These are phyloP conservation scores for Gambusia yucatana DNA, from an alignment of 2,797 vertebrate species.

Conservation along the genomic window DNA sequence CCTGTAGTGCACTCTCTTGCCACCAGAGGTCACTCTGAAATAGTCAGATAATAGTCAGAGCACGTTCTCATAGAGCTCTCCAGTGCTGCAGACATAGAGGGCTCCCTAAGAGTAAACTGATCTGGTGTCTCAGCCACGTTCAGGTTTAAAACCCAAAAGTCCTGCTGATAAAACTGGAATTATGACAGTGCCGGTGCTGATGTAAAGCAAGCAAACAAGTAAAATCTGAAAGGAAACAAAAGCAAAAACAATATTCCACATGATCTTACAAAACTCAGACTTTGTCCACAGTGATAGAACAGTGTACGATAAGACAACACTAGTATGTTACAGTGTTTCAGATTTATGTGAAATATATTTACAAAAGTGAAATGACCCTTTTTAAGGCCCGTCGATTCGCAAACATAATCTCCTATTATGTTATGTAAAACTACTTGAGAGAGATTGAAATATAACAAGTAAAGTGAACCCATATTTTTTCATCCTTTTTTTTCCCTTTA, in stretches of 20 bases:
- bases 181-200: slow-evolving; percentile 36
- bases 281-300: slow-evolving; percentile 81
- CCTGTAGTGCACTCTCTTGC: slow-evolving; percentile 67
- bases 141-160: slow-evolving; percentile 60
- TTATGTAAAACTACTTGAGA: slow-evolving; percentile 73
- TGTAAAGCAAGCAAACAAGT: slow-evolving; percentile 36
- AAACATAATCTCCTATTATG: slow-evolving; percentile 67
- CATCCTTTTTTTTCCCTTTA: slow-evolving; percentile 64
- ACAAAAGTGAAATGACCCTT: slow-evolving; percentile 74
- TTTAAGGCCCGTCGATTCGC: slow-evolving; percentile 61
- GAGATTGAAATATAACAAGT: slow-evolving; percentile 77
- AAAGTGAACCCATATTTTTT: slow-evolving; percentile 72
- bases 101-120: slow-evolving; percentile 71
- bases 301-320: slow-evolving; percentile 78
- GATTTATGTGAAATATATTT: slow-evolving; percentile 72
- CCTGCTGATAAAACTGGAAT: slow-evolving; percentile 62
- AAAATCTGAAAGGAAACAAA: slow-evolving; percentile 29
- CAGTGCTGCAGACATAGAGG: slow-evolving; percentile 25
- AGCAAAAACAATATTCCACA: slow-evolving; percentile 80
- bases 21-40: slow-evolving; percentile 70
- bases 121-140: slow-evolving; percentile 77
- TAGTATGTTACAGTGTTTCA: slow-evolving; percentile 75
- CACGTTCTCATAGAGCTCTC: slow-evolving; percentile 13
- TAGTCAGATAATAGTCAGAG: slow-evolving; percentile 27
- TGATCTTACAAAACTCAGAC: slow-evolving; percentile 78